Evolutionary conservation across 2,113 vertebrate genomes (phyloP), one percentile per base, ranked within the genome.

Genomic region (Irena cyanogastra): DNA sequence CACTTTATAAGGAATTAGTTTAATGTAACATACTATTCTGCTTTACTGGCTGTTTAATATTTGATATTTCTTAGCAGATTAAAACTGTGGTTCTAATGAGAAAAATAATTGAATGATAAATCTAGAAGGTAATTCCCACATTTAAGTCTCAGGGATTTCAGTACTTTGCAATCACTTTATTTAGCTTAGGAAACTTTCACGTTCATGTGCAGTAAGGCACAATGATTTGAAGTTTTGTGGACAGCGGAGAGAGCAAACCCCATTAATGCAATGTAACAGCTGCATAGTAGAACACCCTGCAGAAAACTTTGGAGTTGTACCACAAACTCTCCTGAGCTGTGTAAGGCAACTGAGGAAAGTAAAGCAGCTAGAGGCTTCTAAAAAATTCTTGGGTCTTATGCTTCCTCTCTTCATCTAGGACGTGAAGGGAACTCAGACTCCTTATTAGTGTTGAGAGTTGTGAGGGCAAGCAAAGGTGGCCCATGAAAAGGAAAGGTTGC

Each of bases 81-180:
- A 94, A 89, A 93, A 93, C 39, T 83, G 37, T 69, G 10, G 59
- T 87, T 92, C 65, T 94, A 93, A 84, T 78, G 52, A 94, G 89
- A 93, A 93, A 92, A 90, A 89, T 87, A 96, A 94, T 56, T 82
- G 65, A 91, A 84, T 75, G 56, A 72, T 90, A 79, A 89, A 96
- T 78, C 86, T 78, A 47, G 47, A 53, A 84, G 68, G 69, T 75
- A 91, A 91, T 87, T 78, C 68, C 56, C 33, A 21, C 24, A 64
- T 82, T 84, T 76, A 69, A 72, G 31, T 69, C 37, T 75, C 54
- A 61, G 20, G 68, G 18, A 78, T 72, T 93, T 83, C 78, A 80
- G 39, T 65, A 72, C 27, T 79, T 74, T 42, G 45, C 26, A 71
- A 27, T 54, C 33, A 50, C 33, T 85, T 42, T 45, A 35, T 72